Base-by-base conservation (phyloP, 53 echinoderm and acorn worm genomes). In the Stichopus horrens region DNA sequence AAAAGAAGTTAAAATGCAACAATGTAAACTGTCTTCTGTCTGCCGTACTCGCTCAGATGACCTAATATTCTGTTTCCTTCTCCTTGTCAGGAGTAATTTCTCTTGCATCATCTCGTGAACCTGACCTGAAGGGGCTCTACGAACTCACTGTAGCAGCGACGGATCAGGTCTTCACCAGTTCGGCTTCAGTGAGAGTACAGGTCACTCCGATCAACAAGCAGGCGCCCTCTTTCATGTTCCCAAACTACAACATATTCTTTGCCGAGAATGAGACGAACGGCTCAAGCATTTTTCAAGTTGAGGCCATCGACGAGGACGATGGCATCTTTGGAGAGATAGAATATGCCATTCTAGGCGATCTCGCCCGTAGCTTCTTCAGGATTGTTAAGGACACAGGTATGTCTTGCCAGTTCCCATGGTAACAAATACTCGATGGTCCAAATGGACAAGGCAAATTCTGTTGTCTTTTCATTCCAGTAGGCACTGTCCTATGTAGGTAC, bases 131-230 rank as follows among this genome's bases (percentile, higher is more conserved):
- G n/a, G 88, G 88, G 20, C 83, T 74, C 55, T 93, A 98, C 86
- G 76, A 90, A 76, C 94, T 98, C 83, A 95, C 94, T 76, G 92
- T 98, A 5, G 94, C 98, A 55, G 95, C 90, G 37, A 95, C 98
- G 0, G 98, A 98, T 77, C 92, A 76, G n/a, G 98, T 98, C 91
- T 98, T 98, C 59, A 95, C 98, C 81, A 98, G 95, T 91, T 95
- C 93, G 9, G 90, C 94, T 58, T 87, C 86, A 5, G 95, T 98
- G 67, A 81, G 67, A 52, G 77, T 98, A 20, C 88, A 66, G 88
- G 84, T 95, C 7, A 82, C 93, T 16, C 84, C 88, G 23, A 87
- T 92, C 90, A 98, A 98, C 87, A 91, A 88, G 55, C 93, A 94
- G 76, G 75, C 94, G 51, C 98, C 98, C 7, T 83, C 90, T 51